Conservation (phyloP, 2,888 invertebrate genomes). For the Lissocephala sabroskyi region DNA sequence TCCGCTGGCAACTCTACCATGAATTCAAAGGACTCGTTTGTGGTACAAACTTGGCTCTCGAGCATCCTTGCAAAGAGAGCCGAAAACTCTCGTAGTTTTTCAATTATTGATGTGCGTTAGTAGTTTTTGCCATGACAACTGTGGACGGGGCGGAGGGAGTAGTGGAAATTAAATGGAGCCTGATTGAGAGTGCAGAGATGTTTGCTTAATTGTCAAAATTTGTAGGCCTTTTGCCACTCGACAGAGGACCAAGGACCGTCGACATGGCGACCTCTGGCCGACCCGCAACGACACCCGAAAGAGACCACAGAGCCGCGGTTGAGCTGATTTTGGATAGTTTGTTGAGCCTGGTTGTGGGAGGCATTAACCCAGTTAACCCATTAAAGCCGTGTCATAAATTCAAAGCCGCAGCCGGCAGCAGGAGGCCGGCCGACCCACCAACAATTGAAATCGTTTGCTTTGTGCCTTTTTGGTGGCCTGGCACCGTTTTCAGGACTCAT, state of each 20-base stretch:
- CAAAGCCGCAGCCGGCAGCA: slow-evolving; percentile 37
- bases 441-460: slow-evolving; percentile 27
- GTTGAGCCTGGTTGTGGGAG: slow-evolving; percentile 19
- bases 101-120: too few relatives aligned
- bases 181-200: slow-evolving; percentile 30
- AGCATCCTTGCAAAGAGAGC: too few relatives aligned
- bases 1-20: too few relatives aligned
- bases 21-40: too few relatives aligned
- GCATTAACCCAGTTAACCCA: slow-evolving; percentile 64
- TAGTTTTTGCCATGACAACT: too few relatives aligned
- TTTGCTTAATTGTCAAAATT: slow-evolving; percentile 51
- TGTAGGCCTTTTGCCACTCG: too few relatives aligned
- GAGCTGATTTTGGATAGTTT: too few relatives aligned
- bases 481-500: slow-evolving; percentile 60
- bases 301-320: slow-evolving; percentile 17
- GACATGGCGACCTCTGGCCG: too few relatives aligned
- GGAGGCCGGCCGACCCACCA: too few relatives aligned
- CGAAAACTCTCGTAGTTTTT: too few relatives aligned
- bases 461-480: slow-evolving; percentile 43
- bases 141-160: too few relatives aligned
- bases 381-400: slow-evolving; percentile 63
- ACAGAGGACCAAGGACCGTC: background rate
- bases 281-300: slow-evolving; percentile 24
- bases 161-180: background rate
- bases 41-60: too few relatives aligned